Conservation (phyloP, 2,797 vertebrate species). For the Distichodus sexfasciatus region DNA sequence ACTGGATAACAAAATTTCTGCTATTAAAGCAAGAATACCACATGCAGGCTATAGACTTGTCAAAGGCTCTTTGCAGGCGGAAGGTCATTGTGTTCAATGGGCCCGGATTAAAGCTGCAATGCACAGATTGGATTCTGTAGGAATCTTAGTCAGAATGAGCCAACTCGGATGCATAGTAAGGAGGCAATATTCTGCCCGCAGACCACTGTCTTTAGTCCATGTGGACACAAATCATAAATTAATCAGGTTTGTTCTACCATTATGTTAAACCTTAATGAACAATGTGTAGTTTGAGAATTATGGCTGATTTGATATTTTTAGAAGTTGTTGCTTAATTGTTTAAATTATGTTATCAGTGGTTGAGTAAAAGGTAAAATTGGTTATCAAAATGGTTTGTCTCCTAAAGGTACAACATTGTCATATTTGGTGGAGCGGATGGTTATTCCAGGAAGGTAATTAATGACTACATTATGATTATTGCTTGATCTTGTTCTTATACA, state of each 20-base stretch:
- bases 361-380: not conserved
- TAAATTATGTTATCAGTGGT: not conserved
- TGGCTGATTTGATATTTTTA: no score
- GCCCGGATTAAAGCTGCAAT: conserved; percentile 6
- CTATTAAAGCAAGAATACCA: not conserved
- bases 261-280: not conserved
- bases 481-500: no score
- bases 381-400: not conserved
- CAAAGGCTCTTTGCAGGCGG: not conserved
- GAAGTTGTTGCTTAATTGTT: no score
- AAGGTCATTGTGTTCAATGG: not conserved
- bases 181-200: not conserved
- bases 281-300: not conserved
- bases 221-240: conserved; percentile 18
- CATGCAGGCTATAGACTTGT: conserved; percentile 5
- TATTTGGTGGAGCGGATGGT: not conserved
- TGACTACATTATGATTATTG: not conserved
- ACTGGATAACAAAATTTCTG: not conserved
- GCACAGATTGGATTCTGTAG: not conserved
- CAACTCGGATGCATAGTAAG: conserved; percentile 2
- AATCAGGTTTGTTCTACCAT: not conserved
- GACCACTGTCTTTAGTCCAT: conserved; percentile 6
- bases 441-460: not conserved
- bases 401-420: not conserved
- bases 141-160: conserved; percentile 2